Percentiles rank a stretch among this genome's conserved stretches.
Evolutionary conservation across 2,797 vertebrate genomes (phyloP).

Genomic region (Nothura maculosa): DNA sequence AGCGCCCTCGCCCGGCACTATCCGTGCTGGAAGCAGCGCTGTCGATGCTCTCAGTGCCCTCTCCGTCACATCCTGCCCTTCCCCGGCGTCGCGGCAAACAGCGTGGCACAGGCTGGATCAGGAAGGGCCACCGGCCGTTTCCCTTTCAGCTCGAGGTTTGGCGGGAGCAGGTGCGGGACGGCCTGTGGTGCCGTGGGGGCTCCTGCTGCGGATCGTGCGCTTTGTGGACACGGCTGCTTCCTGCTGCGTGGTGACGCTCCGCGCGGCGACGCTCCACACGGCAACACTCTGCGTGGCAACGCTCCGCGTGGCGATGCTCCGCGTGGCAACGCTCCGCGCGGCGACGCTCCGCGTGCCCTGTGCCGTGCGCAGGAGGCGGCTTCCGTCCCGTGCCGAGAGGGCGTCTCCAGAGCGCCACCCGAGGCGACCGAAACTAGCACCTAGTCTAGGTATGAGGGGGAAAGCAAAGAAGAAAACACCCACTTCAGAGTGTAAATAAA

Average conservation of each 20-base stretch:
- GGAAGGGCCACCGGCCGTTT: neutral
- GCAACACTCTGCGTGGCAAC: too few species aligned
- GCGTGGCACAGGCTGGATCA: conserved; percentile 27
- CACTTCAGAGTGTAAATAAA: neutral
- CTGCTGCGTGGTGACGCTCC: neutral
- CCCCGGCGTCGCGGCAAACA: neutral
- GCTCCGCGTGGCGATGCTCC: conserved; percentile 20
- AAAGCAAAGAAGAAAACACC: conserved; percentile 6
- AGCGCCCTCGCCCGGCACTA: neutral
- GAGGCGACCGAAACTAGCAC: conserved; percentile 10
- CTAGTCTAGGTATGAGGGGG: conserved; percentile 12
- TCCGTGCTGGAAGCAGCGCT: neutral
- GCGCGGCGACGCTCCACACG: too few species aligned
- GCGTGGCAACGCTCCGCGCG: neutral
- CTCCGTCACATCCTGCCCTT: neutral
- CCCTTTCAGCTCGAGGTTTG: conserved; percentile 72
- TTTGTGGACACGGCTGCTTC: conserved; percentile 66
- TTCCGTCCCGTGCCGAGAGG: conserved; percentile 36
- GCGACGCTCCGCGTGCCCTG: neutral
- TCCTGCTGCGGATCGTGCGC: conserved; percentile 41
- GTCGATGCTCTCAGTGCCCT: neutral
- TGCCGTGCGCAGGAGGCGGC: neutral
- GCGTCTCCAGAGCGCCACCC: neutral
- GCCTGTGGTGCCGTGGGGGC: conserved; percentile 49
- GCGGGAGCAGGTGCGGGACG: conserved; percentile 74